Evolutionary conservation across 2,797 vertebrate species (phyloP).

Genomic region (Rhincodon typus): DNA sequence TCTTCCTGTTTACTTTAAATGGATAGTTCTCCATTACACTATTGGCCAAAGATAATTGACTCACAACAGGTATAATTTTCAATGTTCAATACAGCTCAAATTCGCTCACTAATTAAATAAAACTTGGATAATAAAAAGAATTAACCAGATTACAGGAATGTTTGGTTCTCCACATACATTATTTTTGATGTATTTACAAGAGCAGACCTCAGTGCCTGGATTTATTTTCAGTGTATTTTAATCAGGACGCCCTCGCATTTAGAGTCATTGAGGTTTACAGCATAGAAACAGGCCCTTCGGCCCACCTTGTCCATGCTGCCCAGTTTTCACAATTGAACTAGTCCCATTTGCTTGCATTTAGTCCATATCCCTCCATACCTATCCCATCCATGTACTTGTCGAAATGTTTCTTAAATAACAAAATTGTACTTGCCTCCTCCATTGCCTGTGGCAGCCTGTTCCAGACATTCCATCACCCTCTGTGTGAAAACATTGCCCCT

Average conservation of each 20-base stretch:
- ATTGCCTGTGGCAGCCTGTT: no score
- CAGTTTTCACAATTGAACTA: no score
- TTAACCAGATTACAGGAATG: background rate
- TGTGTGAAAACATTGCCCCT: no score
- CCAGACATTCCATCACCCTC: no score
- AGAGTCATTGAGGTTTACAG: background rate
- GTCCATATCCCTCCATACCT: no score
- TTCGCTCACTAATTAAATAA: background rate
- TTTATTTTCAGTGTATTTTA: background rate
- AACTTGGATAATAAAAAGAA: background rate
- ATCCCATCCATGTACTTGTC: no score
- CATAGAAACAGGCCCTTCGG: no score
- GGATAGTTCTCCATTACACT: background rate
- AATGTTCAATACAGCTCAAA: background rate
- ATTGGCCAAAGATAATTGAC: background rate
- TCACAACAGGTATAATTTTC: background rate
- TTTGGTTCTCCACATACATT: background rate
- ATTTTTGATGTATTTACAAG: background rate
- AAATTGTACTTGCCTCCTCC: no score
- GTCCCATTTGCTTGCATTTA: no score
- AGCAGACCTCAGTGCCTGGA: background rate
- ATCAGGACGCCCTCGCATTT: background rate
- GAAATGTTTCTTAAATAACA: no score
- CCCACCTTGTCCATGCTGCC: no score
- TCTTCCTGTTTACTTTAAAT: background rate